Base-by-base conservation (phyloP, 2,888 invertebrate genomes). In the Volucella inflata region DNA sequence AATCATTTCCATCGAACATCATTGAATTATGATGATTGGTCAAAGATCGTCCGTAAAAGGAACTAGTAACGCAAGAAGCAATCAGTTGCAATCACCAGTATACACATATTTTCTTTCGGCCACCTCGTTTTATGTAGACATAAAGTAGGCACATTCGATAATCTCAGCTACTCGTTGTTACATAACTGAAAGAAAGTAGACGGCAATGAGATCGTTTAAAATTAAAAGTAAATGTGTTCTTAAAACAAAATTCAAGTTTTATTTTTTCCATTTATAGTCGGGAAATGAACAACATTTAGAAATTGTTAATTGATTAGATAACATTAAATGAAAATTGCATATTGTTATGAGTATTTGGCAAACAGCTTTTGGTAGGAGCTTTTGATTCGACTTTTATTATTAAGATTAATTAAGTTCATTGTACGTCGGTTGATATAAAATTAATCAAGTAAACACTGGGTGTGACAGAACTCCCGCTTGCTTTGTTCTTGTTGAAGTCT, bases 401-500 rank as follows among this genome's bases (percentile, higher is more conserved):
- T 30, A 30, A n/a, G 16, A 40, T 9, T 40, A 51, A 51, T 51
- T 21, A 51, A 51, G 38, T 65, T 65, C 50, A 65, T 1, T 51
- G 21, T 40, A 53, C 53, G 53, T 67, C 21, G 4, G 67, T 11
- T 21, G 42, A 44, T 67, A 51, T 40, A 40, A 53, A 53, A 67
- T 53, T 53, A 12, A 53, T 53, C 14, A 42, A 14, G 21, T 1
- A 51, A 10, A 17, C 38, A 50, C 21, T 2, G 59, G 59, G 59
- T 59, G 59, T 36, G 10, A 30, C 17, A 8, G 36, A 40, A 38
- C 12, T 36, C 36, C 38, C 21, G 17, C 38, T 55, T 38, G 38
- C 6, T 6, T 30, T 30, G 6, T 21, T 21, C 1, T 21, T 21
- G 21, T 21, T 21, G 21, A 2, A 2, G 1, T 21, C 3, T 21